Evolutionary conservation across 2,888 invertebrate genomes (phyloP).

Genomic region (Myopa tessellatipennis): DNA sequence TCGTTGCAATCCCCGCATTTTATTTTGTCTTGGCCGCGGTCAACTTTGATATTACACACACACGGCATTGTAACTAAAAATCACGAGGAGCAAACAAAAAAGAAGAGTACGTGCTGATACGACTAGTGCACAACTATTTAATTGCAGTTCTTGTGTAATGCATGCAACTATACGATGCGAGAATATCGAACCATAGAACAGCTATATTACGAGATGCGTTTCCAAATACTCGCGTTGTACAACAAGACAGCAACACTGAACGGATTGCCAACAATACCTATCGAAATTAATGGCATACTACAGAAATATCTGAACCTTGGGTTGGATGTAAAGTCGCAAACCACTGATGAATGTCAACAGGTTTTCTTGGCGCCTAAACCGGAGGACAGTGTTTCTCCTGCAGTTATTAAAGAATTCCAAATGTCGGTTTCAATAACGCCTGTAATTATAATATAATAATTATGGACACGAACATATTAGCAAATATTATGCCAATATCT

Average conservation of each 20-base stretch:
- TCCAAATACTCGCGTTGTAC: slow-evolving; percentile 47
- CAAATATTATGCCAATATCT: no score
- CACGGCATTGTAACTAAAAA: no score
- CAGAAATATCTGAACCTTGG: slow-evolving; percentile 18
- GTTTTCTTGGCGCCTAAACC: not conserved
- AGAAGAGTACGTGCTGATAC: no score
- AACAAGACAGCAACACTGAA: slow-evolving; percentile 36
- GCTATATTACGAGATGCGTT: slow-evolving; percentile 43
- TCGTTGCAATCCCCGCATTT: no score
- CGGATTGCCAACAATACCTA: slow-evolving; percentile 33
- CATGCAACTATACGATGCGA: slow-evolving; percentile 51
- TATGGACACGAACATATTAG: no score
- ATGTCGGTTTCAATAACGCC: no score
- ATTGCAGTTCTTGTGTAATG: slow-evolving; percentile 51
- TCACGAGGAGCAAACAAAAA: no score
- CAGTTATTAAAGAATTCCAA: no score
- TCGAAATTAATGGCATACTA: slow-evolving; percentile 44
- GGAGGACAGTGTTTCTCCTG: not conserved
- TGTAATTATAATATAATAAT: no score
- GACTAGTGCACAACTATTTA: slow-evolving; percentile 6
- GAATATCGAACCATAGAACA: slow-evolving; percentile 51
- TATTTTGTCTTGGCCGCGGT: no score
- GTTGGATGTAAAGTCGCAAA: not conserved
- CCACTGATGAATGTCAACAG: not conserved
- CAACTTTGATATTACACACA: no score